Percentiles rank a stretch among this genome's conserved stretches.
Evolutionary conservation across 2,113 vertebrate species (phyloP).

Genomic region (Gambusia affinis): DNA sequence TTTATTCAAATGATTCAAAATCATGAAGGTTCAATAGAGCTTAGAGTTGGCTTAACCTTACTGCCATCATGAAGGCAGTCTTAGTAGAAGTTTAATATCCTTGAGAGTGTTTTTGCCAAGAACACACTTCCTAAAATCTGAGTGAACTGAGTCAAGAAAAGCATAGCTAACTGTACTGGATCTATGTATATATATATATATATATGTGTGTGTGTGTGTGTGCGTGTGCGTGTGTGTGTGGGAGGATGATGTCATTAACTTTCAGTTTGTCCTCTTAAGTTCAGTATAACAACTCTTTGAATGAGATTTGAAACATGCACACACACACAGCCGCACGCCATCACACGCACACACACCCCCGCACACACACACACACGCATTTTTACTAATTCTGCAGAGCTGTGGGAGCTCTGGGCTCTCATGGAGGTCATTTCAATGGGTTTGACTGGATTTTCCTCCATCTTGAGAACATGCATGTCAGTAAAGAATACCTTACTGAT

Average conservation of each 20-base stretch:
- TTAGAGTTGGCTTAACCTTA: slow-evolving; percentile 31
- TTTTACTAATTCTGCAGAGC: slow-evolving; percentile 34
- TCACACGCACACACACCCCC: not conserved
- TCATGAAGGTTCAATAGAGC: slow-evolving; percentile 9
- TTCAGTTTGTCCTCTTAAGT: slow-evolving; percentile 36
- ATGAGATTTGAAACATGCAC: slow-evolving; percentile 18
- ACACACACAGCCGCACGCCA: not conserved
- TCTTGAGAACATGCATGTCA: not conserved
- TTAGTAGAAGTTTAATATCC: slow-evolving; percentile 52
- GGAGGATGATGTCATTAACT: slow-evolving; percentile 48
- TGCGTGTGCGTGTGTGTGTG: slow-evolving; percentile 2
- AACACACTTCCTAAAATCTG: slow-evolving; percentile 53
- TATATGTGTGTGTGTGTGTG: not conserved
- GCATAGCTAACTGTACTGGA: slow-evolving; percentile 35
- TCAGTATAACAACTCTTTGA: slow-evolving; percentile 27
- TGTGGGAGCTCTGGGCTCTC: slow-evolving; percentile 61
- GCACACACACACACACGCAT: not conserved
- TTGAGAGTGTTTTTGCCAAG: slow-evolving; percentile 36
- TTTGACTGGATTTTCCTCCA: not conserved
- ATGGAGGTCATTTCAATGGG: slow-evolving; percentile 39
- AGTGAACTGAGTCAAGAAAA: slow-evolving; percentile 61
- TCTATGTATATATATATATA: not conserved
- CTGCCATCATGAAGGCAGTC: slow-evolving; percentile 33
- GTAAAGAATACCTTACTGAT: not conserved
- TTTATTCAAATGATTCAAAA: slow-evolving; percentile 15